A percentile compares a stretch with the other conserved stretches of the same genome.
Evolutionary conservation across 2,888 invertebrate species (phyloP).

Genomic region (Agonopterix arenella): DNA sequence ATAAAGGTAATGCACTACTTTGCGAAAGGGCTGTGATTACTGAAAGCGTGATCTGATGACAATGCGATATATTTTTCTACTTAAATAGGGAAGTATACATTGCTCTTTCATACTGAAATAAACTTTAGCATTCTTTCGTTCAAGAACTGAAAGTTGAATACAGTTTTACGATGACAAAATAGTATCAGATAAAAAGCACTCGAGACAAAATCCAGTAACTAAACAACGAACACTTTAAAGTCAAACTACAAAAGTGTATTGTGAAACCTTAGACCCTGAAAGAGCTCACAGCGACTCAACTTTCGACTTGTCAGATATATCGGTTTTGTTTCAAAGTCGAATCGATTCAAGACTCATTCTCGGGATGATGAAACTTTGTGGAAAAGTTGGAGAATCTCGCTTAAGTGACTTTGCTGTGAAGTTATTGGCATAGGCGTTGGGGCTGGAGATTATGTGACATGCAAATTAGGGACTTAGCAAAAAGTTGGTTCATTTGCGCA

Average conservation of each 20-base stretch:
- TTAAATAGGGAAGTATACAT: too few species aligned
- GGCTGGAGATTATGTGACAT: slow-evolving; percentile 4
- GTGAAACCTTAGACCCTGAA: slow-evolving; percentile 19
- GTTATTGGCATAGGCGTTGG: slow-evolving; percentile 3
- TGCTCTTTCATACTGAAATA: too few species aligned
- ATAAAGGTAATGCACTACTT: too few species aligned
- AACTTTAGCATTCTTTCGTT: too few species aligned
- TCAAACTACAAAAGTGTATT: slow-evolving; percentile 36
- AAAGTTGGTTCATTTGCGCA: slow-evolving; percentile 1
- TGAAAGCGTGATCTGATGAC: too few species aligned
- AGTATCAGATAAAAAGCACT: slow-evolving; percentile 3
- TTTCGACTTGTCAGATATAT: slow-evolving; percentile 34
- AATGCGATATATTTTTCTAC: too few species aligned
- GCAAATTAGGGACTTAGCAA: slow-evolving; percentile 1
- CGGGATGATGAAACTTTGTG: slow-evolving; percentile 38
- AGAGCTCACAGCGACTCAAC: not conserved
- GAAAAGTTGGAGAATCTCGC: slow-evolving; percentile 25
- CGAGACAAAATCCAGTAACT: slow-evolving; percentile 5
- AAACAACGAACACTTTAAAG: slow-evolving; percentile 38
- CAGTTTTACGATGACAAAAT: not conserved
- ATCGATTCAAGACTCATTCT: slow-evolving; percentile 35
- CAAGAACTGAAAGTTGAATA: too few species aligned
- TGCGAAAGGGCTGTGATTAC: too few species aligned
- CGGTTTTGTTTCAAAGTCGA: slow-evolving; percentile 55
- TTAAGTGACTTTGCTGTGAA: slow-evolving; percentile 20